Percentiles rank a stretch among this genome's conserved stretches.
These are phyloP conservation scores for Sphecodes monilicornis DNA, from an alignment of 2,888 invertebrate species.

Conservation along the genomic window DNA sequence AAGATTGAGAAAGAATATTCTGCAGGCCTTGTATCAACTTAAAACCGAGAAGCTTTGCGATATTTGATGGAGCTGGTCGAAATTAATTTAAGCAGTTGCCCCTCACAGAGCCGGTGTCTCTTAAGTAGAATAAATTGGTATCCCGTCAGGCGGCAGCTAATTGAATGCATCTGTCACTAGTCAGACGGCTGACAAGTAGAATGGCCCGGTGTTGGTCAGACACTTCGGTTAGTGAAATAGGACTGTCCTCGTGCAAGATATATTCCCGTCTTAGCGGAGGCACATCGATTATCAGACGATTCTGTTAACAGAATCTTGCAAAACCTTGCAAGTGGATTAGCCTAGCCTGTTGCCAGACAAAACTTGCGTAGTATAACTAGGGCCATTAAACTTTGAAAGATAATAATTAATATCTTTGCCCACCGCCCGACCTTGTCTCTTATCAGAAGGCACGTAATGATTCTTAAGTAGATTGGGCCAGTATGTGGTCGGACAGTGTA, in stretches of 20 bases:
- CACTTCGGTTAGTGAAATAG: constrained; percentile 16
- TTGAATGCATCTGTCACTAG: constrained; percentile 10
- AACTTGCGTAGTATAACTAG: neutral
- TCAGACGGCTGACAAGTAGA: constrained; percentile 1
- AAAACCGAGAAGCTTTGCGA: neutral
- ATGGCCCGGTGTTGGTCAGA: constrained; percentile 4
- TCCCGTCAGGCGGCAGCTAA: constrained; percentile 23
- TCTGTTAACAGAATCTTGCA: constrained; percentile 7
- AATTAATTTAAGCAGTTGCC: neutral
- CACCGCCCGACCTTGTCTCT: neutral
- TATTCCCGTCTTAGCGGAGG: neutral
- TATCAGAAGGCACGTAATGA: neutral
- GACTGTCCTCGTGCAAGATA: constrained; percentile 12
- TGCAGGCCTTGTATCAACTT: neutral
- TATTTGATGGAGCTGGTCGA: neutral
- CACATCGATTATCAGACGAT: constrained; percentile 4
- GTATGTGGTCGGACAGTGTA: neutral
- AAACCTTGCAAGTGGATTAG: neutral
- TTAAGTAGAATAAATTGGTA: constrained; percentile 13
- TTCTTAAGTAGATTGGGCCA: neutral
- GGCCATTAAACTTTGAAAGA: neutral
- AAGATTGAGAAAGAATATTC: neutral
- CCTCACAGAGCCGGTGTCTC: neutral
- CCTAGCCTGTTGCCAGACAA: neutral
- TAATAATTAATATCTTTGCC: neutral